These are phyloP conservation scores for Eurosta solidaginis DNA, from an alignment of 1,140 invertebrate species.

Conservation along the genomic window DNA sequence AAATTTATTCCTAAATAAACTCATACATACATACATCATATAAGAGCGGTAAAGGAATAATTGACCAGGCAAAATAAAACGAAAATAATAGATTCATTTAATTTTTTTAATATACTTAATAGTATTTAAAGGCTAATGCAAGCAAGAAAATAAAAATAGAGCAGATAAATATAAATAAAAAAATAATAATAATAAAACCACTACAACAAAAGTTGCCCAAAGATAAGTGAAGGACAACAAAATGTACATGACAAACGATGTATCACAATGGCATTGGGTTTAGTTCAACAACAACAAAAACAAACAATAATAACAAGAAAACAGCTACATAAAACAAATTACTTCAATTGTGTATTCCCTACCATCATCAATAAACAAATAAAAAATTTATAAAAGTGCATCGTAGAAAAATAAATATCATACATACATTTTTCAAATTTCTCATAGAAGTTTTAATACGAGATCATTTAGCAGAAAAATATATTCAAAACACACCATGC, in stretches of 20 bases:
- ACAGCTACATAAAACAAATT: not conserved
- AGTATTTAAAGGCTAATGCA: not conserved
- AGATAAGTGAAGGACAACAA: not conserved
- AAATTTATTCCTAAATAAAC: not conserved
- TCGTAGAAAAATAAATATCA: constrained; percentile 1
- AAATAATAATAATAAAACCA: not conserved
- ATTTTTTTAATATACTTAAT: not conserved
- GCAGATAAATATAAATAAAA: constrained; percentile 37
- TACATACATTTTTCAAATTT: not conserved
- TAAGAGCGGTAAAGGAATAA: too few relatives aligned
- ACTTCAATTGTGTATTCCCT: not conserved
- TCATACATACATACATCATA: not conserved
- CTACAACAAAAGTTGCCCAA: not conserved
- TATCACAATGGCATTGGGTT: constrained; percentile 29
- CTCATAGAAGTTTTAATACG: not conserved
- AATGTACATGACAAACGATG: constrained; percentile 29
- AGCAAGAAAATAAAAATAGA: constrained; percentile 7
- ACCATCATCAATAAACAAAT: constrained; percentile 4
- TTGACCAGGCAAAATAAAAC: not conserved
- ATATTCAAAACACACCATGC: too few relatives aligned
- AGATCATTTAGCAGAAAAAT: too few relatives aligned
- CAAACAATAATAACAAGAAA: constrained; percentile 10
- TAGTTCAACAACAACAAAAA: not conserved
- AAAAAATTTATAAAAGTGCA: constrained; percentile 20
- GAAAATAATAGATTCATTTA: constrained; percentile 19